Evolutionary conservation across 2,888 invertebrate species (phyloP), one percentile per base, ranked within the genome.

Genomic region (Latheticus oryzae): DNA sequence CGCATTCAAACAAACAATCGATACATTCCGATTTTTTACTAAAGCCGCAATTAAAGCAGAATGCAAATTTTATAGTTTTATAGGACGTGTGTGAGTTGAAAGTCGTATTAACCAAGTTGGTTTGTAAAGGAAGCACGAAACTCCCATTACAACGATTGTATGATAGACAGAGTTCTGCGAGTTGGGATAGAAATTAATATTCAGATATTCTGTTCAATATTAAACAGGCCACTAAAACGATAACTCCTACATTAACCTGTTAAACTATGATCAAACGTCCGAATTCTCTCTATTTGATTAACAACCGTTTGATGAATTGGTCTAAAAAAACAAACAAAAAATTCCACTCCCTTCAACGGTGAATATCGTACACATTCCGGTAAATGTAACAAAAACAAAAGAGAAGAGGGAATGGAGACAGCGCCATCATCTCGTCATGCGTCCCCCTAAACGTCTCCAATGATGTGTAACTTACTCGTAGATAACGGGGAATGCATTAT

Each of bases 381-480:
- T 45, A 45, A 45, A 45, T 45, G 32, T 45, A 45, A 17, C 45
- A 30, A 45, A 45, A 45, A 45, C 45, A 45, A 45, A 38, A 30
- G 30, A 12, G 16, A 45, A 19, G 12, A 19, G 30, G 26, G 28
- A 40, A 38, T 15, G 16, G 15, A 32, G 21, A 23, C 16, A 26
- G 16, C 16, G 17, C 9, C 45, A 28, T 45, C 28, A 40, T 12
- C 30, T 24, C 8, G 24, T 48, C 35, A n/a, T n/a, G 35, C 33
- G 23, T 43, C 33, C 23, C 24, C 63, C 61, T 54, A 63, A 47
- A 62, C 54, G 63, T 63, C 61, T 63, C 65, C 69, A 66, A 67
- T 67, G 67, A 64, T 67, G 68, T 64, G 68, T 69, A 67, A 68
- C 66, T 67, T 60, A 63, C 63, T 65, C 66, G 54, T 51, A 64